These are phyloP conservation scores for Papilio aristodemus DNA, from an alignment of 1,140 invertebrate genomes.

Conservation along the genomic window DNA sequence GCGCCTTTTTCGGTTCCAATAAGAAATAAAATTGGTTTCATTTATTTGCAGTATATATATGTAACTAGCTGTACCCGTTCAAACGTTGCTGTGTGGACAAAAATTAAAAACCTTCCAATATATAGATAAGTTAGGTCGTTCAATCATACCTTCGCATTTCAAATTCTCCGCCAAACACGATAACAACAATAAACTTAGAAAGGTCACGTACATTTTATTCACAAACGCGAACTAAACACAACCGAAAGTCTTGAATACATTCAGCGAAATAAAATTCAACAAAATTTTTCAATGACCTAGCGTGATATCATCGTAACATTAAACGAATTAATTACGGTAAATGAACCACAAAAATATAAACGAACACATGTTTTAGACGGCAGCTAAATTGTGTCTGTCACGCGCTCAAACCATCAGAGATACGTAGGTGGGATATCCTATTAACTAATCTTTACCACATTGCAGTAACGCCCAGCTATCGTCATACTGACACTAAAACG, in stretches of 20 bases:
- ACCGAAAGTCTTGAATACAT: slow-evolving; percentile 47
- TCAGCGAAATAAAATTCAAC: slow-evolving; percentile 47
- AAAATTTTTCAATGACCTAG: slow-evolving; percentile 38
- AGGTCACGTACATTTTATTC: slow-evolving; percentile 44
- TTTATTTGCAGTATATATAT: too few species aligned
- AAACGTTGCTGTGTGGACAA: not conserved
- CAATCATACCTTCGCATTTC: slow-evolving; percentile 43
- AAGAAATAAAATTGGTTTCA: too few species aligned
- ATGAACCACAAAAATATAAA: slow-evolving; percentile 48
- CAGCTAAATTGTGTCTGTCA: slow-evolving; percentile 49
- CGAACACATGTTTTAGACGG: slow-evolving; percentile 43
- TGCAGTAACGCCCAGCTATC: slow-evolving; percentile 26
- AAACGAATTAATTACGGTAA: slow-evolving; percentile 61
- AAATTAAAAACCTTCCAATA: not conserved
- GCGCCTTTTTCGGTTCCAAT: too few species aligned
- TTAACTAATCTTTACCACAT: slow-evolving; percentile 35
- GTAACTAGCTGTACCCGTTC: too few species aligned
- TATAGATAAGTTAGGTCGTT: not conserved
- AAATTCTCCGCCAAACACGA: slow-evolving; percentile 36
- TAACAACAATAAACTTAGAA: slow-evolving; percentile 38
- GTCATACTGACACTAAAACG: slow-evolving; percentile 7
- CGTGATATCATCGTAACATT: slow-evolving; percentile 62
- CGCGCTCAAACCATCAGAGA: slow-evolving; percentile 51
- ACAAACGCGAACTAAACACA: slow-evolving; percentile 42
- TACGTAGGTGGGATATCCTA: slow-evolving; percentile 42